A percentile compares a stretch with the other conserved stretches of the same genome.
phyloP scores from a whole-genome alignment of 2,888 invertebrate species.

The Lithophane semibrunnea region DNA sequence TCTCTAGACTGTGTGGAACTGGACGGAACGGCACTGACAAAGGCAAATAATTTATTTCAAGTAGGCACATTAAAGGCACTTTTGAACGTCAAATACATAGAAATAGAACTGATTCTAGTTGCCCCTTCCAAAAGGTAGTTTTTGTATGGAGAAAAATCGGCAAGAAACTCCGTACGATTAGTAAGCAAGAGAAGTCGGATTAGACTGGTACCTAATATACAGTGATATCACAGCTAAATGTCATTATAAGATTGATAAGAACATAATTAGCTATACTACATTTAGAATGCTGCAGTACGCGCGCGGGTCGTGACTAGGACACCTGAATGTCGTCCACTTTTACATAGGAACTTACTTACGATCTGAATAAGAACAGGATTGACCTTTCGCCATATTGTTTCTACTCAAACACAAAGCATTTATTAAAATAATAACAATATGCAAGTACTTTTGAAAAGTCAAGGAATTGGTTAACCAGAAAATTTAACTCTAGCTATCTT shows the following conservation, averaged over 20 bases:
- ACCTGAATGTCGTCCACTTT: conserved; percentile 59
- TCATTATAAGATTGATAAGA: conserved; percentile 32
- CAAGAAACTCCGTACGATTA: no score
- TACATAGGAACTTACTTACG: conserved; percentile 39
- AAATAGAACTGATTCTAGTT: no score
- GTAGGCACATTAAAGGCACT: no score
- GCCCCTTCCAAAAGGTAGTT: no score
- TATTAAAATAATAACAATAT: not conserved
- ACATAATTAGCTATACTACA: conserved; percentile 5
- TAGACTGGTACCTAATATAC: no score
- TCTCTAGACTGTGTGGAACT: no score
- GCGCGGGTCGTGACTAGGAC: conserved; percentile 50
- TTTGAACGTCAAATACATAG: no score
- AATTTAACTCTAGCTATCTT: not conserved
- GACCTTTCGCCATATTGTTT: conserved; percentile 45
- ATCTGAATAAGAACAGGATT: conserved; percentile 23
- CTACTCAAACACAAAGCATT: not conserved
- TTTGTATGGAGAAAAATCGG: no score
- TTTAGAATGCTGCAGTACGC: conserved; percentile 17
- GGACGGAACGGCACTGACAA: no score
- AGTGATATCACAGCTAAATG: not conserved
- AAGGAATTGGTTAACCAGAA: not conserved
- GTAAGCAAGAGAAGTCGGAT: no score
- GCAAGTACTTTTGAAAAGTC: no score
- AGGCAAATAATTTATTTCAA: no score